phyloP scores from a whole-genome alignment of 2,113 vertebrate species.

The Rhagologus leucostigma region DNA sequence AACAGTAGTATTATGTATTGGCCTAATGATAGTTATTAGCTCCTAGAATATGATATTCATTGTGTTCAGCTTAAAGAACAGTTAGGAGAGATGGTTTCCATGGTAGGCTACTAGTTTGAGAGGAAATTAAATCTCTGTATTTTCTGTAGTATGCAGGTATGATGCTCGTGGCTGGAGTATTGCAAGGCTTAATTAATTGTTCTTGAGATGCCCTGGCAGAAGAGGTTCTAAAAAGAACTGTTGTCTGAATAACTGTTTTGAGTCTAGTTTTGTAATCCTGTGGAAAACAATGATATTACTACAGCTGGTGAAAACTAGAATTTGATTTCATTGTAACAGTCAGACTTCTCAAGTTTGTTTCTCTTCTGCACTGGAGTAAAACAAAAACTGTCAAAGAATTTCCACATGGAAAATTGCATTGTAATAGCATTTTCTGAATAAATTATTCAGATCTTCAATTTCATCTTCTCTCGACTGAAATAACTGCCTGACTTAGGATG shows the following conservation, averaged over 20 bases:
- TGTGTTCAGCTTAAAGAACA: background rate
- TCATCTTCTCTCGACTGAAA: background rate
- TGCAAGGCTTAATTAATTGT: background rate
- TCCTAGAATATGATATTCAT: background rate
- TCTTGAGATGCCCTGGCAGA: background rate
- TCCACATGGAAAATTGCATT: background rate
- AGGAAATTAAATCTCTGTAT: background rate
- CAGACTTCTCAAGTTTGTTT: background rate
- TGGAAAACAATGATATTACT: background rate
- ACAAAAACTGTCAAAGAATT: background rate
- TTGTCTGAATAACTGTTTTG: background rate
- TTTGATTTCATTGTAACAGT: background rate
- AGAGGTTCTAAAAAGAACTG: background rate
- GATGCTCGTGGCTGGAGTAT: background rate
- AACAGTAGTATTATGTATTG: background rate
- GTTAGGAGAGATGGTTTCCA: background rate
- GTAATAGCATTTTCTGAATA: background rate
- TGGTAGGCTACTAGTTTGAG: background rate
- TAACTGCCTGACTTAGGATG: background rate
- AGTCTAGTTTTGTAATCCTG: background rate
- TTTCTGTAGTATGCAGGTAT: background rate
- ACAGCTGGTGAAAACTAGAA: background rate
- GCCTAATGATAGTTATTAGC: background rate
- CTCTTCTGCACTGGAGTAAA: background rate
- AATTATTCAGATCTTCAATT: background rate